Base-by-base conservation (phyloP, 2,888 invertebrate species). In the Metellina segmentata region DNA sequence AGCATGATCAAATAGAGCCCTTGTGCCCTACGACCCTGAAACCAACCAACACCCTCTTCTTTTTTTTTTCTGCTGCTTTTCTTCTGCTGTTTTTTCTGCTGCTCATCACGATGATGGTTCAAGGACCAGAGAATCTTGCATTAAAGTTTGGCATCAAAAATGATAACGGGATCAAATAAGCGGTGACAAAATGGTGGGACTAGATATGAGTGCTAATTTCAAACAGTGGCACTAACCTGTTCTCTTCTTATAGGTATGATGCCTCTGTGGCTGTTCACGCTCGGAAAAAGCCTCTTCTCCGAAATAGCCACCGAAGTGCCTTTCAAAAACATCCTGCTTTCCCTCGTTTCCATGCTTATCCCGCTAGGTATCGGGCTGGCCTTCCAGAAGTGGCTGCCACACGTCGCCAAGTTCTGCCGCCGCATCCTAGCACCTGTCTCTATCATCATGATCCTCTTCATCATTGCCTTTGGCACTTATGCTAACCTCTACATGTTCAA, bases 401-500 rank as follows among this genome's bases (percentile, higher is more conserved):
- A 87, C 7, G 85, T 87, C 9, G 93, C 92, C 19, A 91, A 87
- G 79, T 92, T 97, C 93, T 96, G 98, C 95, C 97, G 97, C 82
- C 96, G 97, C 85, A 96, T 98, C 81, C 96, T 98, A 90, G 98
- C 98, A 94, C 98, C 97, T 2, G 97, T 98, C 94, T 97, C 98
- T 0, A 96, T 97, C 0, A 95, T 97, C 48, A 96, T 98, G 85
- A 96, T 98, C 93, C 94, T 98, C 13, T 97, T 98, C 94, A 98
- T 98, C 93, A 96, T 98, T 5, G 95, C 97, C 7, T 98, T 98
- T 95, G 98, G 98, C 0, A 97, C 98, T 77, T 96, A 97, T 89
- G 97, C 98, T 16, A 98, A 99, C 95, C 95, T 97, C 83, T 98
- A 98, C 95, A 96, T 99, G 90, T 98, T 98, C 94, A 95, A 97